Percentiles rank a stretch among this genome's conserved stretches.
phyloP scores from a whole-genome alignment of 2,113 vertebrate genomes.

The Pantherophis guttatus region DNA sequence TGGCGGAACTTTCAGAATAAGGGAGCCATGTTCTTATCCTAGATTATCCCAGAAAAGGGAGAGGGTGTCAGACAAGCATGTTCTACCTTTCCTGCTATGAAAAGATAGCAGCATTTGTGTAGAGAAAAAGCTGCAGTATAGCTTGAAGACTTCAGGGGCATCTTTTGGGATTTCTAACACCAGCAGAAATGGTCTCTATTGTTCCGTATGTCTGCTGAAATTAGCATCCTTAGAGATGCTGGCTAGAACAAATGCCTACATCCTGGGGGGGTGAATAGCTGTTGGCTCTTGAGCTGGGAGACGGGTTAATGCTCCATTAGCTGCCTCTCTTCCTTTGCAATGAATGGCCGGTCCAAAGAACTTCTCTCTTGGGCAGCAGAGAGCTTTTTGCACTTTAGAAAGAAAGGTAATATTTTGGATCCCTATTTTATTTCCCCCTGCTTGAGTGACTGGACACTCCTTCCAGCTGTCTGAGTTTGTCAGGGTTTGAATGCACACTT shows the following conservation, averaged over 20 bases:
- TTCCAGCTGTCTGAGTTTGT: slow-evolving; percentile 51
- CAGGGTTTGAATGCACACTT: slow-evolving; percentile 53
- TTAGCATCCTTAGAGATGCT: slow-evolving; percentile 24
- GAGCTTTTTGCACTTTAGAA: slow-evolving; percentile 80
- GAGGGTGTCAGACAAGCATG: not conserved
- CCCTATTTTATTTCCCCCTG: slow-evolving; percentile 62
- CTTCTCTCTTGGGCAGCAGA: slow-evolving; percentile 80
- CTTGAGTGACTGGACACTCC: slow-evolving; percentile 55
- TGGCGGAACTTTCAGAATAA: not conserved
- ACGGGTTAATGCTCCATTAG: slow-evolving; percentile 28
- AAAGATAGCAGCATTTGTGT: slow-evolving; percentile 12
- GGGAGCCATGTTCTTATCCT: not conserved
- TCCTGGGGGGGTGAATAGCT: slow-evolving; percentile 10
- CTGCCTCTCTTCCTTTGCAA: slow-evolving; percentile 72
- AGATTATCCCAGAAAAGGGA: not conserved
- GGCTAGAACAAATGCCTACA: not conserved
- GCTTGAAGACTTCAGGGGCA: slow-evolving; percentile 54
- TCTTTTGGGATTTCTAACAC: slow-evolving; percentile 48
- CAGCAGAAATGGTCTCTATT: not conserved
- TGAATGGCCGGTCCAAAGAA: slow-evolving; percentile 79
- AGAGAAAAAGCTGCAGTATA: slow-evolving; percentile 49
- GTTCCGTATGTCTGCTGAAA: not conserved
- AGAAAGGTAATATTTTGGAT: slow-evolving; percentile 70
- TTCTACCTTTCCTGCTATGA: not conserved
- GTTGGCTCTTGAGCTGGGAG: slow-evolving; percentile 36